These are phyloP conservation scores for Cephalopachus bancanus DNA, from an alignment of 2,797 vertebrate species.

Conservation along the genomic window DNA sequence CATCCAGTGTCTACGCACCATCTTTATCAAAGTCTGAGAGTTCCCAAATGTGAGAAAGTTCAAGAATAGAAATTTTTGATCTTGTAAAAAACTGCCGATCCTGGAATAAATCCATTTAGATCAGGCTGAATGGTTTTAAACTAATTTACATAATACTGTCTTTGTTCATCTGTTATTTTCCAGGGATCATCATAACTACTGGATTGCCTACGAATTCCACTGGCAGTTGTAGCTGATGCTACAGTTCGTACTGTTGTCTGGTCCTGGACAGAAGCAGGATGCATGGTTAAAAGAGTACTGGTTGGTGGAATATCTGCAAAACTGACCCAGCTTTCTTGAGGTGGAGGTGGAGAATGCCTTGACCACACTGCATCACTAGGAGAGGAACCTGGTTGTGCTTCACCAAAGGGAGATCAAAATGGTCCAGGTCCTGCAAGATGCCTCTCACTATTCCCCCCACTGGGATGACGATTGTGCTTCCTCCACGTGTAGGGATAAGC, in stretches of 20 bases:
- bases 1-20: conserved; percentile 97
- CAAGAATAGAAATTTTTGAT: conserved; percentile 99
- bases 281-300: conserved; percentile 97
- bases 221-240: conserved; percentile 94
- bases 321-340: conserved; percentile 99
- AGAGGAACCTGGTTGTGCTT: conserved; percentile 94
- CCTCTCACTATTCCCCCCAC: conserved; percentile 95
- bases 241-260: conserved; percentile 97
- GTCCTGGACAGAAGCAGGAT: conserved; percentile 98
- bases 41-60: conserved; percentile 99
- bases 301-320: conserved; percentile 99
- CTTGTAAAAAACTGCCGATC: conserved; percentile 99
- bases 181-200: conserved; percentile 98
- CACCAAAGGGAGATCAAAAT: conserved; percentile 96
- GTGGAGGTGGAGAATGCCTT: conserved; percentile 96
- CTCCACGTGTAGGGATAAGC: conserved; percentile 96
- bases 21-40: conserved; percentile 99
- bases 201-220: conserved; percentile 99
- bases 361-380: conserved; percentile 96
- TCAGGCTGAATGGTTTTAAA: conserved; percentile 99
- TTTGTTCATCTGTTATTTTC: conserved; percentile 99
- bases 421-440: conserved; percentile 92
- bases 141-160: conserved; percentile 99
- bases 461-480: conserved; percentile 97
- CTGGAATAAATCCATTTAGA: conserved; percentile 99